Base-by-base conservation (phyloP, 2,113 vertebrate genomes). In the Perognathus longimembris region DNA sequence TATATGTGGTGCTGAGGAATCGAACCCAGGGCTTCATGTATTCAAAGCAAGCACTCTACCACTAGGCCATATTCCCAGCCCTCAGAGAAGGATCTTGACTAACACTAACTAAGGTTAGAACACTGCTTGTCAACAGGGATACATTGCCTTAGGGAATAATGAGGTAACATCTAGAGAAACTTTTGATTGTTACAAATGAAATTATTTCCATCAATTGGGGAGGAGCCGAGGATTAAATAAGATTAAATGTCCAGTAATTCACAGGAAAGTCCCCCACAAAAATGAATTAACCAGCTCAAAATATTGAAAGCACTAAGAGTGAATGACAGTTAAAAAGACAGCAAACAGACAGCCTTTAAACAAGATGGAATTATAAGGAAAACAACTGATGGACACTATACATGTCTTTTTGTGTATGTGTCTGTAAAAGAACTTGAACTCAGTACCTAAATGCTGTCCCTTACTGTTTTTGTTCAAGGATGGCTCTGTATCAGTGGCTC, bases 201-300 rank as follows among this genome's bases (percentile, higher is more conserved):
- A 86, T 36, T 57, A 71, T 64, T 50, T 66, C 6, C 18, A 87
- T 73, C 42, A 54, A 54, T 30, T 45, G 8, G 3, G 22, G 18
- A 80, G 59, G 83, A 20, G 22, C 14, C 77, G 87, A 20, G 24
- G 50, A 54, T 54, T 54, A 54, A 11, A 83, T 50, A 34, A 38
- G 32, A 28, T 20, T 81, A n/a, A 67, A 89, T 5, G 38, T 63
- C 5, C 17, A 61, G 71, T 6, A 59, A 20, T 59, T 21, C 28
- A 81, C 20, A 71, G 30, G 36, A 85, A 0, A 40, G 17, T 22
- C 24, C 14, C 34, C 10, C 1, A 69, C 1, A 88, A 61, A 82
- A 90, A 87, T 42, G 4, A 90, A 70, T 69, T 92, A 45, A 18
- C 75, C n/a, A 74, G 32, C 34, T 22, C 9, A 87, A 91, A 94